These are phyloP conservation scores for Sipunculus nudus DNA, from an alignment of 2,888 invertebrate genomes.

Conservation along the genomic window DNA sequence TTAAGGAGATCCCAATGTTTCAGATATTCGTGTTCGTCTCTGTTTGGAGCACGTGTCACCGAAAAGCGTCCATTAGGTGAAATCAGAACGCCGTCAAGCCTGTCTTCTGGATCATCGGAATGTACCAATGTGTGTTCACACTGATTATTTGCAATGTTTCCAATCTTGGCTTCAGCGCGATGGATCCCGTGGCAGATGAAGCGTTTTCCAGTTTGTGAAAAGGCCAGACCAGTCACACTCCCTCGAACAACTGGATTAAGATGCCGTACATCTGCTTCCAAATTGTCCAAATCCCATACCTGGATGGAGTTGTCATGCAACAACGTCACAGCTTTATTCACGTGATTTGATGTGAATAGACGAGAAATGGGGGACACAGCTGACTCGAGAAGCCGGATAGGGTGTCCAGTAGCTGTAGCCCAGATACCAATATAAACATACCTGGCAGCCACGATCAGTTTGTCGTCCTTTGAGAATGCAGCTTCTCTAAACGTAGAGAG, in stretches of 20 bases:
- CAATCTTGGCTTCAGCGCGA: slow-evolving; percentile 52
- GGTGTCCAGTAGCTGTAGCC: slow-evolving; percentile 46
- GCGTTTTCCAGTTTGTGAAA: slow-evolving; percentile 34
- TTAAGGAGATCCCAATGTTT: slow-evolving; percentile 38
- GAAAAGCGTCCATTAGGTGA: slow-evolving; percentile 47
- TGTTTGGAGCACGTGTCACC: slow-evolving; percentile 41
- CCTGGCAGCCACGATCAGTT: slow-evolving; percentile 49
- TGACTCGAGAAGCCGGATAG: slow-evolving; percentile 51
- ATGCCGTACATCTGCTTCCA: slow-evolving; percentile 52
- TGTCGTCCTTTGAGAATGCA: slow-evolving; percentile 52
- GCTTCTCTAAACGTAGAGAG: slow-evolving; percentile 52
- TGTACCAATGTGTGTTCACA: slow-evolving; percentile 46
- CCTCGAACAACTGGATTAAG: slow-evolving; percentile 47
- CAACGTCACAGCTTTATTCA: slow-evolving; percentile 52
- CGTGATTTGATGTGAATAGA: slow-evolving; percentile 47
- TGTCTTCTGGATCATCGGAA: slow-evolving; percentile 38
- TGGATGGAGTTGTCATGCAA: slow-evolving; percentile 51
- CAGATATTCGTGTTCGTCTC: slow-evolving; percentile 15
- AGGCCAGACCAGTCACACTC: slow-evolving; percentile 40
- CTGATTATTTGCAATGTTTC: slow-evolving; percentile 44
- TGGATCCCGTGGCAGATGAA: slow-evolving; percentile 40
- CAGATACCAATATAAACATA: slow-evolving; percentile 58
- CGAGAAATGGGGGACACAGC: slow-evolving; percentile 48
- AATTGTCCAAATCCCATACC: slow-evolving; percentile 54
- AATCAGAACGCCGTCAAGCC: slow-evolving; percentile 37